Evolutionary conservation across 2,797 vertebrate genomes (phyloP).

Genomic region (Chrosomus eos): DNA sequence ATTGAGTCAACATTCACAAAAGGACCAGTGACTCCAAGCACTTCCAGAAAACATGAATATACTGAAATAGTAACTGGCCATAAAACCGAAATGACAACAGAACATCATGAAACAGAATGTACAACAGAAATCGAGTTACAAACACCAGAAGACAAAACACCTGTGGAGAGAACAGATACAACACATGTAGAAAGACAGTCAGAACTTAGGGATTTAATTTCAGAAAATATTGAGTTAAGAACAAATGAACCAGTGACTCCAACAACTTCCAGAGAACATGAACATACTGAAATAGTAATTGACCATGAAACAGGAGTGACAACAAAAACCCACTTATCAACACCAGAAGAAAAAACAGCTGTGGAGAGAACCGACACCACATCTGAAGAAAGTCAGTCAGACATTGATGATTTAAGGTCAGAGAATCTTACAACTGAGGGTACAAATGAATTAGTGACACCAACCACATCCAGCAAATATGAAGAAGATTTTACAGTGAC

Average conservation of each 20-base stretch:
- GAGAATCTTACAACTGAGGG: not conserved
- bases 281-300: too few species aligned
- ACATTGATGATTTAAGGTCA: not conserved
- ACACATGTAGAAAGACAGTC: too few species aligned
- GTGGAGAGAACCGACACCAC: too few species aligned
- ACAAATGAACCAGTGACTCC: not conserved
- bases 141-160: not conserved
- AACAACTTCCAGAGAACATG: rapidly evolving
- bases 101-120: not conserved
- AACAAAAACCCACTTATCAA: not conserved
- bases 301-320: not conserved
- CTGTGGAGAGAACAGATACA: too few species aligned
- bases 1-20: not conserved
- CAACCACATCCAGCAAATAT: not conserved
- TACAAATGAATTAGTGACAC: not conserved
- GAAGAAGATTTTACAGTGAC: too few species aligned
- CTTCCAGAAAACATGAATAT: not conserved
- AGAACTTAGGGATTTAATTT: not conserved
- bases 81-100: not conserved
- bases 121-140: not conserved
- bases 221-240: not conserved
- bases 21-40: not conserved
- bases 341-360: not conserved
- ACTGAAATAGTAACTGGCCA: too few species aligned
- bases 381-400: too few species aligned